Conservation (phyloP, 2,113 vertebrate genomes). For the Myrmophylax atrothorax region DNA sequence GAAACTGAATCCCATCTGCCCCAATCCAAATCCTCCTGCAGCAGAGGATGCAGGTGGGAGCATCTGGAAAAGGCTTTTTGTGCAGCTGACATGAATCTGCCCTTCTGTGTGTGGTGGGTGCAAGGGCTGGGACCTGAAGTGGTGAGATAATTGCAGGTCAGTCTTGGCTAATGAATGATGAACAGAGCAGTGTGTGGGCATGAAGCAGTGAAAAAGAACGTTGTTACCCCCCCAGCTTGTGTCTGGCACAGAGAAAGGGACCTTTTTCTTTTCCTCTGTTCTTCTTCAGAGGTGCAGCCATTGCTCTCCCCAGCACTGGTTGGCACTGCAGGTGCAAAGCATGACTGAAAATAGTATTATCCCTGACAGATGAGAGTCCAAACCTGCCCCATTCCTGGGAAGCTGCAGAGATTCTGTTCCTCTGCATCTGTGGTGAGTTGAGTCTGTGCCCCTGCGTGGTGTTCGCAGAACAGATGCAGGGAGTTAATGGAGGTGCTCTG, state of each 20-base stretch:
- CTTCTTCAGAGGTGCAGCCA: background rate
- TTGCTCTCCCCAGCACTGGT: background rate
- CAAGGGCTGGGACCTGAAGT: background rate
- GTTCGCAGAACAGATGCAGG: background rate
- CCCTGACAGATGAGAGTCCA: background rate
- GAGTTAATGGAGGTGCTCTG: background rate
- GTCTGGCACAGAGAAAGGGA: background rate
- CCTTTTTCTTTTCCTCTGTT: background rate
- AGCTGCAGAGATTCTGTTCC: background rate
- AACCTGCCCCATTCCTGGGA: background rate
- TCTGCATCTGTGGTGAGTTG: background rate
- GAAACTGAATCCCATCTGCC: background rate
- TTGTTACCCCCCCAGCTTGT: background rate
- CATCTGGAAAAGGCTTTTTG: background rate
- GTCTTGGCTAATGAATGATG: background rate
- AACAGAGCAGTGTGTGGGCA: background rate
- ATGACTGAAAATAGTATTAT: background rate
- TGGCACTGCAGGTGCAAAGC: background rate
- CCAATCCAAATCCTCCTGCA: background rate
- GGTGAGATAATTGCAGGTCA: background rate
- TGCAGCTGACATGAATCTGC: background rate
- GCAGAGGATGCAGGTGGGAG: background rate
- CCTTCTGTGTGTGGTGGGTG: background rate
- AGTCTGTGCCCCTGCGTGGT: background rate
- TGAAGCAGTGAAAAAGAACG: accelerated